Conservation (phyloP, 2,797 vertebrate genomes). For the Molossus molossus region DNA sequence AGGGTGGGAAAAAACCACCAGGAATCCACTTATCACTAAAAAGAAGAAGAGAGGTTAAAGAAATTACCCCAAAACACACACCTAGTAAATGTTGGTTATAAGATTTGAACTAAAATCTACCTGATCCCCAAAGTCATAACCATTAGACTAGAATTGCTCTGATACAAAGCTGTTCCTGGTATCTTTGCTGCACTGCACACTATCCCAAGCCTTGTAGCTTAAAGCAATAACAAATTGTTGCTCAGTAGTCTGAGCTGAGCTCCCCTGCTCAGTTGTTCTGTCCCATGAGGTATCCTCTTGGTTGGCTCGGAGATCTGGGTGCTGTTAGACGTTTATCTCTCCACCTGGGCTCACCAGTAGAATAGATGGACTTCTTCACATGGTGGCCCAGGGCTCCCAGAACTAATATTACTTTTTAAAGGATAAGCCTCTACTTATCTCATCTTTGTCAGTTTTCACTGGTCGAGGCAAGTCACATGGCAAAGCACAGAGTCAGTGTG, state of each 20-base stretch:
- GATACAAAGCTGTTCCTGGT: background rate
- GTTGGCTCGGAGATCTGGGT: background rate
- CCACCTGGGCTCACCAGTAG: background rate
- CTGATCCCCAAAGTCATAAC: background rate
- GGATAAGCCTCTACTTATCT: background rate
- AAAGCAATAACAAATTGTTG: background rate
- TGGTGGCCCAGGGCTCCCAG: background rate
- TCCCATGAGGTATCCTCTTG: background rate
- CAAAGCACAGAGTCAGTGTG: background rate
- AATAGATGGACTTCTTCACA: background rate
- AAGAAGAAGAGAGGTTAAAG: constrained; percentile 27
- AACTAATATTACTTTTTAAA: constrained; percentile 2
- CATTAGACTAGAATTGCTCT: background rate
- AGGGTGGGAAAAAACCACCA: background rate
- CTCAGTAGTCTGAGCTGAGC: background rate
- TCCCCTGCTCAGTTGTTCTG: background rate
- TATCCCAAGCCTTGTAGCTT: background rate
- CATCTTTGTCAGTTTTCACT: background rate
- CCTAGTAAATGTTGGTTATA: background rate
- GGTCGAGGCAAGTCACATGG: background rate
- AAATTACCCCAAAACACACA: background rate
- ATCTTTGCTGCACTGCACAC: background rate
- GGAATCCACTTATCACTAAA: background rate
- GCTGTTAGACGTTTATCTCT: background rate
- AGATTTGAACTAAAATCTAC: background rate